Base-by-base conservation (phyloP, 1,140 invertebrate genomes). In the Drosophila ohnishii region DNA sequence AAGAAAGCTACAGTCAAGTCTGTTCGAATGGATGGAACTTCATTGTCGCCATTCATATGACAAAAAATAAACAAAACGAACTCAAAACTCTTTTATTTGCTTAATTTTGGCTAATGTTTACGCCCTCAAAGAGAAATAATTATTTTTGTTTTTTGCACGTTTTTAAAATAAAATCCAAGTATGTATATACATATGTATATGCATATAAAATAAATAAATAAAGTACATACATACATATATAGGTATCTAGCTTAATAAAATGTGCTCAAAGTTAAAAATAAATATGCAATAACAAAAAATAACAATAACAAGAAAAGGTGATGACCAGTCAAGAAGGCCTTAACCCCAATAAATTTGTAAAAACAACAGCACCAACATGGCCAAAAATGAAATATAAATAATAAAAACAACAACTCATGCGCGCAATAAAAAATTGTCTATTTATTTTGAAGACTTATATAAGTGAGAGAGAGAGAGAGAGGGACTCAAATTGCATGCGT, bases 291-390 rank as follows among this genome's bases (percentile, higher is more conserved):
- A 59, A 48, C 28, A 63, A 65, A 65, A 61, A 50, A 50, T 51
- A 67, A 34, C 39, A 32, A 57, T 3, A 75, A 48, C 39, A 62
- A 61, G 32, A 58, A 53, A 47, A 45, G 42, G 50, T 56, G 57
- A 58, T 78, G 67, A 69, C 72, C 75, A 80, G 78, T 67, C 61
- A 76, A 62, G 39, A 78, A 82, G 75, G 79, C 79, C 79, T 82
- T 82, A 82, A 82, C 79, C 79, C 70, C 75, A 82, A 83, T 82
- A 82, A 83, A 82, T 78, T 78, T 69, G 79, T 82, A 83, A 82
- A 79, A 70, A 83, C 79, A 81, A 81, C 58, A 45, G 19, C 44
- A 22, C 1, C 11, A 45, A 44, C 10, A 51, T 34, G 11, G 22
- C 37, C 10, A 42, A 69, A 60, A 47, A 57, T 37, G 32, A 61